Base-by-base conservation (phyloP, 2,888 invertebrate genomes). In the Celastrina argiolus region DNA sequence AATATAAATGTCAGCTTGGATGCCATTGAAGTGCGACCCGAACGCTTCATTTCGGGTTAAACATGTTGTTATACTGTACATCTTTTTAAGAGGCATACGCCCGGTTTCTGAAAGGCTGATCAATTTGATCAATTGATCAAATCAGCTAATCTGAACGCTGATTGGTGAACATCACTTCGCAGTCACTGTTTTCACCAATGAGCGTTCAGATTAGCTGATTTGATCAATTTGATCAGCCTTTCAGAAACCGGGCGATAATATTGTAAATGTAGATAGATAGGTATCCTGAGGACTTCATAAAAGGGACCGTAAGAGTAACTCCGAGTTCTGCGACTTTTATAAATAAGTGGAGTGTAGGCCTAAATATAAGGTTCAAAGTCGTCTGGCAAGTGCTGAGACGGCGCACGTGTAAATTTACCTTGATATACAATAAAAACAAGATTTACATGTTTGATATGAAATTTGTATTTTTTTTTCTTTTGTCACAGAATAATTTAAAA, bases 401-500 rank as follows among this genome's bases (percentile, higher is more conserved):
- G 36, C 61, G 34, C 22, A 18, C 59, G 51, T 51, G 22, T 12
- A 56, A 56, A 14, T 56, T 56, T 28, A 61, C 36, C 36, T 61
- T 36, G 39, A 39, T 61, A 22, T 61, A 61, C 61, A 61, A 61
- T 61, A 61, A 59, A 59, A 59, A 36, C 61, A 22, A 26, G 22
- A 51, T 59, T 59, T 31, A 59, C 16, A 34, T 10, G 59, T 59
- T 34, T 16, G 61, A 61, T 61, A 61, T 61, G 31, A 36, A 18
- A 61, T 36, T 36, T 18, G 14, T 61, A 36, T 61, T 39, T 61
- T n/a, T 58, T n/a, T 36, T 36, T 56, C 26, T 26, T 56, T n/a
- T 4, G 59, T 59, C n/a, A 34, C 34, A 18, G 2, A 8, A 59
- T 31, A n/a, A 45, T 14, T 45, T n/a, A 16, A 7, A n/a, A 34